Evolutionary conservation across 1,140 invertebrate species (phyloP).

Genomic region (Procambarus clarkii): DNA sequence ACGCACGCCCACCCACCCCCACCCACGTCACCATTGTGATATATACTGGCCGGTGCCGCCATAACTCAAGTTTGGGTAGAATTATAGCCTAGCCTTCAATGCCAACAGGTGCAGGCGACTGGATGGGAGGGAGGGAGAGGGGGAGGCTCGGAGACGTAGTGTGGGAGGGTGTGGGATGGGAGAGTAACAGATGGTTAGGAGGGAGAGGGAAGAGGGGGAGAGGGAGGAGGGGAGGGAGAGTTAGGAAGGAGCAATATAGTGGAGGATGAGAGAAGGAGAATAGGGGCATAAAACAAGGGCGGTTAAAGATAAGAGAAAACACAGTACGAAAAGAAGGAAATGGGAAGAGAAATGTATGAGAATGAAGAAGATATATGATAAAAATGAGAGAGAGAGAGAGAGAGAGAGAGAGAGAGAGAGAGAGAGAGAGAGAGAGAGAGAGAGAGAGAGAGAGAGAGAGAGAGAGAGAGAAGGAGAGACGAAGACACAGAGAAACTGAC

Average conservation of each 20-base stretch:
- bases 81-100: constrained; percentile 13
- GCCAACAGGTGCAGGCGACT: constrained; percentile 4
- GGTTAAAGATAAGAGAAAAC: background rate
- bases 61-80: background rate
- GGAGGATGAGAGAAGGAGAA: background rate
- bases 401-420: too few species aligned
- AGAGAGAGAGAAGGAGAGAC: too few species aligned
- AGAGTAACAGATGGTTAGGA: background rate
- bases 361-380: background rate
- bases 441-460: too few species aligned
- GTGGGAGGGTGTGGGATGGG: constrained; percentile 1
- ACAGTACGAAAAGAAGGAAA: background rate
- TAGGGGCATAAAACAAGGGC: too few species aligned
- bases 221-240: background rate
- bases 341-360: background rate
- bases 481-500: too few species aligned
- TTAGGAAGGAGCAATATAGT: background rate
- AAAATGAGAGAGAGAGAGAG: background rate
- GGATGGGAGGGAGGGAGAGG: background rate
- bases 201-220: background rate
- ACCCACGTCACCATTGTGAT: background rate
- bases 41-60: background rate
- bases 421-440: too few species aligned
- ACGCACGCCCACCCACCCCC: background rate
- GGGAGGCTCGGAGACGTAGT: background rate